Conservation (phyloP, 2,113 vertebrate genomes). For the Passer domesticus region DNA sequence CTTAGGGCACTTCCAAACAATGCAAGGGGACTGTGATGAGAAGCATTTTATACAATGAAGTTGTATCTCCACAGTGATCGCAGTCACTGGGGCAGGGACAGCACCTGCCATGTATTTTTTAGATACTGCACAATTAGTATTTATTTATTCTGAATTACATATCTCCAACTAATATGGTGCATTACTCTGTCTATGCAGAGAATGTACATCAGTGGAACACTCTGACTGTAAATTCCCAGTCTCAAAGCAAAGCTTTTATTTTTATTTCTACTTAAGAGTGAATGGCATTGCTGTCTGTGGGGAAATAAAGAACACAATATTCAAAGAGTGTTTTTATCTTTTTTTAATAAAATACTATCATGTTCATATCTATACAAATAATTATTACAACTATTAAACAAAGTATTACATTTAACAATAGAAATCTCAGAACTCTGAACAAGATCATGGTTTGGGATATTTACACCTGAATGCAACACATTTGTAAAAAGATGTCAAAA, state of each 20-base stretch:
- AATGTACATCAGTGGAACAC: background rate
- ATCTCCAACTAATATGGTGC: background rate
- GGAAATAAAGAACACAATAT: background rate
- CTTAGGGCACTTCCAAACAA: background rate
- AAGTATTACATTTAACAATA: conserved; percentile 81
- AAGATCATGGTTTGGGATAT: conserved; percentile 76
- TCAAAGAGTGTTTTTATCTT: background rate
- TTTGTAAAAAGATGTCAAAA: conserved; percentile 82
- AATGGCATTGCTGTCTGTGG: background rate
- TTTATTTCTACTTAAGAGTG: background rate
- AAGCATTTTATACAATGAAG: background rate
- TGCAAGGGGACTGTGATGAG: rapidly evolving
- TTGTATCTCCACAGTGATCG: background rate
- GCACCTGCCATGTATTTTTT: background rate
- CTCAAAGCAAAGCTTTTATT: background rate
- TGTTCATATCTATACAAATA: conserved; percentile 81
- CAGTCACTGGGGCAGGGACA: background rate
- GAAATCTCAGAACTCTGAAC: conserved; percentile 79
- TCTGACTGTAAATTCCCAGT: no score
- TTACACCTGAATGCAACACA: conserved; percentile 74
- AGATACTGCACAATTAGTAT: background rate
- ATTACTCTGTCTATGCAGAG: background rate
- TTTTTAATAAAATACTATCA: conserved; percentile 85
- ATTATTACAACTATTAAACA: conserved; percentile 82
- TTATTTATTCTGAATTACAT: background rate